phyloP scores from a whole-genome alignment of 2,888 invertebrate genomes.

The Fissipunctia ypsillon region DNA sequence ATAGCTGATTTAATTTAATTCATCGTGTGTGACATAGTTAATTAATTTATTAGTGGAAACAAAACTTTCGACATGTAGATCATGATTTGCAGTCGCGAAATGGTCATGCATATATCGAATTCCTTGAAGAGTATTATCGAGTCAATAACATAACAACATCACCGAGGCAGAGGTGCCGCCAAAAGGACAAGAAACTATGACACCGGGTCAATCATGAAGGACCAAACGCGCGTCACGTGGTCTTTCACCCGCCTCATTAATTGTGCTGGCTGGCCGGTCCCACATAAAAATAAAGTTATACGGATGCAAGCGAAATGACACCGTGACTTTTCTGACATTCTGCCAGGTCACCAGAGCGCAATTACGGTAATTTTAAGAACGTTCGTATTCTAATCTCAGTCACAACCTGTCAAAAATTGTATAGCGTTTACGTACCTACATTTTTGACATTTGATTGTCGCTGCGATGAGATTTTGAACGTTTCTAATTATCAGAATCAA shows the following conservation, averaged over 20 bases:
- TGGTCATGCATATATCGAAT: background rate
- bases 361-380: no score
- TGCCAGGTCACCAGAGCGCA: no score
- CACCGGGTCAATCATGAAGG: background rate
- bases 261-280: background rate
- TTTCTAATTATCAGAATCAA: background rate
- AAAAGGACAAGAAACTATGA: background rate
- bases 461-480: no score
- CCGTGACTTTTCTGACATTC: no score
- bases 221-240: background rate
- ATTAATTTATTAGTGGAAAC: slow-evolving; percentile 49
- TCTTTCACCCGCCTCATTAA: background rate
- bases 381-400: no score
- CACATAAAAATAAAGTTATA: background rate
- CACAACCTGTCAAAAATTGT: no score
- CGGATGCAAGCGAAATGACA: background rate
- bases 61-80: slow-evolving; percentile 14
- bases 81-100: slow-evolving; percentile 8
- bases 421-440: no score
- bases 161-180: no score
- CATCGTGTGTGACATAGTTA: slow-evolving; percentile 30
- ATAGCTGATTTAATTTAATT: slow-evolving; percentile 45
- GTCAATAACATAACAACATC: background rate
- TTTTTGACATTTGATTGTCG: no score
- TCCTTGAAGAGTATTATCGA: background rate